Conservation (phyloP, 2,888 invertebrate species). For the Leucozona laternaria region DNA sequence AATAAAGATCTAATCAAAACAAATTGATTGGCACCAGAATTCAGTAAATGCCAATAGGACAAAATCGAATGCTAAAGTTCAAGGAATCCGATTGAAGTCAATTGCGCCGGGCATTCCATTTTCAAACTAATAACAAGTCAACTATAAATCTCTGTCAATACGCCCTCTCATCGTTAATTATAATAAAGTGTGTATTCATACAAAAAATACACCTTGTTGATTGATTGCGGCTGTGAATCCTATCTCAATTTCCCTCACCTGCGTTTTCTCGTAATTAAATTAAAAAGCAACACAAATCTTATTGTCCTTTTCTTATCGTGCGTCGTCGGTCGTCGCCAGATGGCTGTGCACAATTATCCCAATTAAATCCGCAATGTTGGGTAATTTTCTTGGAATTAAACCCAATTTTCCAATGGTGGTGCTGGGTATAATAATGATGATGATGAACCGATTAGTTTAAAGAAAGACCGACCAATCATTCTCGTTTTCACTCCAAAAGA, state of each 20-base stretch:
- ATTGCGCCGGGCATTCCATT: neutral
- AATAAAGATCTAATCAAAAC: neutral
- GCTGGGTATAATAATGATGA: neutral
- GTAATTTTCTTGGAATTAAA: conserved; percentile 44
- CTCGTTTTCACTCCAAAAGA: conserved; percentile 27
- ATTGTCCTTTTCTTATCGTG: neutral
- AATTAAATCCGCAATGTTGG: conserved; percentile 18
- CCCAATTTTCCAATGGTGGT: conserved; percentile 8
- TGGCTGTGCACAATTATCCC: conserved; percentile 23
- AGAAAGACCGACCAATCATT: conserved; percentile 18
- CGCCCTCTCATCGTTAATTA: neutral
- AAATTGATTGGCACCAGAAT: conserved; percentile 2
- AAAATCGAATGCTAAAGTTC: conserved; percentile 14
- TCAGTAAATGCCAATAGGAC: neutral
- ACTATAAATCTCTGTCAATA: conserved; percentile 35
- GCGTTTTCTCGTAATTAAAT: neutral
- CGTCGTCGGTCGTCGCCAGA: too few species aligned
- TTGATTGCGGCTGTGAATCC: conserved; percentile 14
- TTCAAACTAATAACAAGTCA: conserved; percentile 3
- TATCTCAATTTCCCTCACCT: conserved; percentile 39
- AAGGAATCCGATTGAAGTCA: conserved; percentile 10
- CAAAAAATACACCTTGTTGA: neutral
- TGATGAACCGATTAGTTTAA: conserved; percentile 34
- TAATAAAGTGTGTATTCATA: conserved; percentile 13
- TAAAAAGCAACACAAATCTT: conserved; percentile 23